These are phyloP conservation scores for Drosophila orena DNA, from an alignment of 1,140 invertebrate species.

Conservation along the genomic window DNA sequence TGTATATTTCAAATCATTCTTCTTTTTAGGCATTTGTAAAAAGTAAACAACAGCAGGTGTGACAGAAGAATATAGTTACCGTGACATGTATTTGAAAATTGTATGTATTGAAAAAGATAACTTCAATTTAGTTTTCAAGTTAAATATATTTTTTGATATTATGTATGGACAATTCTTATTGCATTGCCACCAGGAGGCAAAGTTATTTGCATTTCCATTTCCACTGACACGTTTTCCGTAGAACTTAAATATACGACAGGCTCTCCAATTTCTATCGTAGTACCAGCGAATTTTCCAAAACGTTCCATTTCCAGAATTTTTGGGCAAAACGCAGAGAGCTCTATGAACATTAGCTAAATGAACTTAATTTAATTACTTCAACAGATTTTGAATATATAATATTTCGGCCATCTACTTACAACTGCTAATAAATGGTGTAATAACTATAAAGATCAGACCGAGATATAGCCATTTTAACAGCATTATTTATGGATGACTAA, in stretches of 20 bases:
- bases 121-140: neutral
- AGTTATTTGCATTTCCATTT: constrained; percentile 6
- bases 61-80: neutral
- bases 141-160: neutral
- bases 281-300: neutral
- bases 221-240: neutral
- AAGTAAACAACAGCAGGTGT: neutral
- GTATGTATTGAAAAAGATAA: neutral
- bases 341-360: neutral
- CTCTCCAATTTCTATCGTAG: neutral
- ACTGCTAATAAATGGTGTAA: constrained; percentile 8
- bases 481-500: constrained; percentile 38
- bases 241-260: constrained; percentile 5
- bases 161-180: neutral
- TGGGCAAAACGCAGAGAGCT: neutral
- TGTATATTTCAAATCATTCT: constrained; percentile 1
- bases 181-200: neutral
- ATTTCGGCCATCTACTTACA: constrained; percentile 13
- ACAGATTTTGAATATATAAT: neutral
- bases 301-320: neutral
- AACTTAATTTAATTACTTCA: neutral
- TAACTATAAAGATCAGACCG: constrained; percentile 27
- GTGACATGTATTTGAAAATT: too few species aligned
- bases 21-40: neutral
- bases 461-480: constrained; percentile 39